phyloP scores from a whole-genome alignment of 2,888 invertebrate genomes.

The Pseudoips prasinana region DNA sequence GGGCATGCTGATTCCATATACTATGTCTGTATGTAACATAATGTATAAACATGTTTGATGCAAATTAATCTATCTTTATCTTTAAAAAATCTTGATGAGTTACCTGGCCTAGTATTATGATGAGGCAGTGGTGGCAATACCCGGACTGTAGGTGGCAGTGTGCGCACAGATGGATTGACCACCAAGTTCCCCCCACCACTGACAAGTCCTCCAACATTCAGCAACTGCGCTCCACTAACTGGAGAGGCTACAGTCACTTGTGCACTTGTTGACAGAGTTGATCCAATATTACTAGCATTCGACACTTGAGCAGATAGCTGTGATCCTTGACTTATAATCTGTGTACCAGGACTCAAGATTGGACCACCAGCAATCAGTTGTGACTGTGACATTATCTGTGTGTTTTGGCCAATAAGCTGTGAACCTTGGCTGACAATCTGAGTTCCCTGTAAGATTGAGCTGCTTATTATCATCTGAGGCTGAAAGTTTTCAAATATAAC shows the following conservation, averaged over 20 bases:
- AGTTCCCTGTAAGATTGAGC: conserved; percentile 66
- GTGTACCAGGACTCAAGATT: conserved; percentile 66
- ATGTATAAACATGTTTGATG: no score
- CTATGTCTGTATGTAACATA: no score
- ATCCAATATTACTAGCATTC: conserved; percentile 45
- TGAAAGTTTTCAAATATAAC: conserved; percentile 37
- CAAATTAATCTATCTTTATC: no score
- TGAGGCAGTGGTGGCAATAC: conserved; percentile 69
- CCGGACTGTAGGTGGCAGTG: conserved; percentile 67
- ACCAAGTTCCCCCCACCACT: conserved; percentile 60
- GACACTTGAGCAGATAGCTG: conserved; percentile 65
- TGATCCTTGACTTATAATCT: conserved; percentile 74
- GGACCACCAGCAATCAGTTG: conserved; percentile 64
- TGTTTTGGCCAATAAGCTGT: conserved; percentile 62
- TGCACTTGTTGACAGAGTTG: conserved; percentile 37
- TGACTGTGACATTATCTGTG: conserved; percentile 67
- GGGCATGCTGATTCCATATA: no score
- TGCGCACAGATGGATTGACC: conserved; percentile 66
- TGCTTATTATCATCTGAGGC: conserved; percentile 73
- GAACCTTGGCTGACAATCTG: conserved; percentile 72
- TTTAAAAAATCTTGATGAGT: no score
- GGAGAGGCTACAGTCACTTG: conserved; percentile 54
- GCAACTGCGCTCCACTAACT: conserved; percentile 55
- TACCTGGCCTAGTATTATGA: conserved; percentile 69
- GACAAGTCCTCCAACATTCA: conserved; percentile 66